A percentile compares a stretch with the other conserved stretches of the same genome.
These are phyloP conservation scores for Stictocephala bisonia DNA, from an alignment of 2,888 invertebrate species.

Conservation along the genomic window DNA sequence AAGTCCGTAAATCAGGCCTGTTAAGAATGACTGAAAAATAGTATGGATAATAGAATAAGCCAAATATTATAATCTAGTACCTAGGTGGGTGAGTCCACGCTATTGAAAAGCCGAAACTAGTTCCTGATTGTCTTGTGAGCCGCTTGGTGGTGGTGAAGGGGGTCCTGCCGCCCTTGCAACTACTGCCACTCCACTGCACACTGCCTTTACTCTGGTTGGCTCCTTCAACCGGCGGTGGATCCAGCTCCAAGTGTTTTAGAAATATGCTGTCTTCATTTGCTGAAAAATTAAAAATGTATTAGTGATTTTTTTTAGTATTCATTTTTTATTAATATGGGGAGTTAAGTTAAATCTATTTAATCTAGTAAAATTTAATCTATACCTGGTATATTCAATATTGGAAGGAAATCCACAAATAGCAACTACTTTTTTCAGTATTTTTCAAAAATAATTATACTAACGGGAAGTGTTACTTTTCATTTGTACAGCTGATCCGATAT, in stretches of 20 bases:
- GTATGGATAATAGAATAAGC: neutral
- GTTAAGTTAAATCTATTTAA: too few species aligned
- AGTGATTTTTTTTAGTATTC: too few species aligned
- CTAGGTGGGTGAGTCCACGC: conserved; percentile 90
- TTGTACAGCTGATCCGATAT: too few species aligned
- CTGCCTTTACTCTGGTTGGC: conserved; percentile 62
- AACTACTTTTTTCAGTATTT: too few species aligned
- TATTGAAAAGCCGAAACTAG: conserved; percentile 87
- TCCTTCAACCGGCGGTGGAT: conserved; percentile 68
- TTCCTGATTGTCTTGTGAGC: conserved; percentile 65
- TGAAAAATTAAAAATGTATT: conserved; percentile 62
- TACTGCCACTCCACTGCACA: conserved; percentile 62
- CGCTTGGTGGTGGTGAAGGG: conserved; percentile 85
- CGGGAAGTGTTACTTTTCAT: too few species aligned
- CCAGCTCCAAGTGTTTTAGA: conserved; percentile 80
- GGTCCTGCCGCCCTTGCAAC: conserved; percentile 75
- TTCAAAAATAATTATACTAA: too few species aligned
- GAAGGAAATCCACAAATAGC: too few species aligned
- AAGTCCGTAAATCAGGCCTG: neutral
- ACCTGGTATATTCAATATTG: too few species aligned
- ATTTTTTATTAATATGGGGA: too few species aligned
- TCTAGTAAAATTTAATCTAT: too few species aligned
- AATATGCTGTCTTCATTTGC: conserved; percentile 65
- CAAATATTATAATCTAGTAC: conserved; percentile 56
- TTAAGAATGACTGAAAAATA: neutral